Conservation (phyloP, 2,113 vertebrate species). For the Gallinago jamesoni region DNA sequence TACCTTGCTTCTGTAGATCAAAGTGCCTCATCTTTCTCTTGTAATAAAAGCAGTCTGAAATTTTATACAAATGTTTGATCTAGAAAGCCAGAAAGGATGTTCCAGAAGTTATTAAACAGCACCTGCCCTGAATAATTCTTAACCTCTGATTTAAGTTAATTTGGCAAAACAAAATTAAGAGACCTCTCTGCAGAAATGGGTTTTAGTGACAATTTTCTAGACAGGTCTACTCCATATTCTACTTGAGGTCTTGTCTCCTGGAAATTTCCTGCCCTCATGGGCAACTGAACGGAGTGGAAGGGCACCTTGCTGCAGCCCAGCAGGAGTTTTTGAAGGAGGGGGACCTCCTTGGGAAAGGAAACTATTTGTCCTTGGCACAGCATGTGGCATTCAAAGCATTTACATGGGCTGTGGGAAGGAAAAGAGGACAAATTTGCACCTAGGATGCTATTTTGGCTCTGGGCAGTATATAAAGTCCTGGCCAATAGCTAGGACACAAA, state of each 20-base stretch:
- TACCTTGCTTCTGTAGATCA: background rate
- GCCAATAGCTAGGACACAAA: background rate
- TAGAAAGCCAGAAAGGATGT: background rate
- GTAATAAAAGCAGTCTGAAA: background rate
- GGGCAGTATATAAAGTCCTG: background rate
- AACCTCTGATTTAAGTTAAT: background rate
- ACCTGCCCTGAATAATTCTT: background rate
- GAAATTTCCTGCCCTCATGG: background rate
- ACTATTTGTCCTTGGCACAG: background rate
- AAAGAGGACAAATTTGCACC: background rate
- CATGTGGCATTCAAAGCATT: background rate
- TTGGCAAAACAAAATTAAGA: background rate
- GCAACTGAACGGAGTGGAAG: background rate
- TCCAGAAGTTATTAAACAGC: background rate
- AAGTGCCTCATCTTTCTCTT: background rate
- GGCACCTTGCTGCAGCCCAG: background rate
- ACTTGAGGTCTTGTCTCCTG: background rate
- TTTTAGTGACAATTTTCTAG: background rate
- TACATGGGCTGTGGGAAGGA: background rate
- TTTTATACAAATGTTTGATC: background rate
- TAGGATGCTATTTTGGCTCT: background rate
- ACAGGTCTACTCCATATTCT: background rate
- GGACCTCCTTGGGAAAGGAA: background rate
- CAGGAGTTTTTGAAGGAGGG: background rate
- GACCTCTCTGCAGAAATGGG: background rate